Evolutionary conservation across 2,113 vertebrate species (phyloP).

Genomic region (Craseonycteris thonglongyai): DNA sequence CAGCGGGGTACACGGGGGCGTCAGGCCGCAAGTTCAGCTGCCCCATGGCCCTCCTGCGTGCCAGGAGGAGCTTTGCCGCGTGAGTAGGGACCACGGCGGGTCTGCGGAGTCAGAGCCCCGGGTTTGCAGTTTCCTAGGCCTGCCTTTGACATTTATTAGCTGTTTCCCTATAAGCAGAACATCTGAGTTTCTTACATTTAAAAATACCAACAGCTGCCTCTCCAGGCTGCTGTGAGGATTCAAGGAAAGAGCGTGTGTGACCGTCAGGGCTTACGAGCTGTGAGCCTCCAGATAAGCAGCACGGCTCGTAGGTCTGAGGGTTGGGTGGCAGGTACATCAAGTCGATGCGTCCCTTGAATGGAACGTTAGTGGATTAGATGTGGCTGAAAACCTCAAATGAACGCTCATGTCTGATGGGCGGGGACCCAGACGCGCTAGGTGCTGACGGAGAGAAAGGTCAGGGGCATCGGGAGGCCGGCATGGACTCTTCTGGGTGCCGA

Average conservation of each 20-base stretch:
- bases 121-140: neutral
- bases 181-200: neutral
- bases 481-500: neutral
- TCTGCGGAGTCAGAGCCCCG: neutral
- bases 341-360: neutral
- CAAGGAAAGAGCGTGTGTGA: neutral
- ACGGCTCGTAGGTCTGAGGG: neutral
- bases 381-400: neutral
- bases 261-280: neutral
- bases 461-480: neutral
- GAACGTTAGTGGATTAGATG: neutral
- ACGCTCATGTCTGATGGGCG: neutral
- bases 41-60: neutral
- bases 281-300: neutral
- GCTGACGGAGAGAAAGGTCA: neutral
- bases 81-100: neutral
- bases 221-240: neutral
- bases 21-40: neutral
- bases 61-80: neutral
- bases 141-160: neutral
- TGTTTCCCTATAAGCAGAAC: constrained; percentile 4
- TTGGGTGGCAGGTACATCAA: neutral
- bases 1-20: neutral
- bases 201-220: neutral
- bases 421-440: neutral